Evolutionary conservation across 2,888 invertebrate species (phyloP).

Genomic region (Caradrina kadenii): DNA sequence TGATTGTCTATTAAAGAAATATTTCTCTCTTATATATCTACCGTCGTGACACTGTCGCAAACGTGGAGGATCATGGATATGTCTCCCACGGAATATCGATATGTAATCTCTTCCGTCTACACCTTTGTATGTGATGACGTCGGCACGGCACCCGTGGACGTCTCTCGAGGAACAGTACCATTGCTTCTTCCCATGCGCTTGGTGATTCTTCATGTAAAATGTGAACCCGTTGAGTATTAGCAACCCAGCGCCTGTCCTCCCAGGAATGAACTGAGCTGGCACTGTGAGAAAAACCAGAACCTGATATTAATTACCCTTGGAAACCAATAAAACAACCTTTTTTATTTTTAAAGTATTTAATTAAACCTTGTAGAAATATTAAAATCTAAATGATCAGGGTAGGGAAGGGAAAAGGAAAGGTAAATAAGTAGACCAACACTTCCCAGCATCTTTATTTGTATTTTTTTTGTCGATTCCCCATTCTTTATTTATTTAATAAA

Average conservation of each 20-base stretch:
- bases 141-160: slow-evolving; percentile 85
- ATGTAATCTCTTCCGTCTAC: slow-evolving; percentile 85
- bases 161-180: slow-evolving; percentile 89
- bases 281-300: slow-evolving; percentile 81
- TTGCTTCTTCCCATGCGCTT: slow-evolving; percentile 87
- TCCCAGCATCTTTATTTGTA: slow-evolving; percentile 71
- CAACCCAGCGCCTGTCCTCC: slow-evolving; percentile 85
- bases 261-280: slow-evolving; percentile 87
- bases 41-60: slow-evolving; percentile 86
- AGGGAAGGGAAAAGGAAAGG: slow-evolving; percentile 68
- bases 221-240: slow-evolving; percentile 86
- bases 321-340: slow-evolving; percentile 64
- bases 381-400: slow-evolving; percentile 28
- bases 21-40: slow-evolving; percentile 86
- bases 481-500: slow-evolving; percentile 54
- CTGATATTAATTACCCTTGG: slow-evolving; percentile 57
- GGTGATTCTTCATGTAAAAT: slow-evolving; percentile 88
- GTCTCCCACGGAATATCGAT: slow-evolving; percentile 85
- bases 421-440: slow-evolving; percentile 77
- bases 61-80: slow-evolving; percentile 85
- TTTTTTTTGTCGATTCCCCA: slow-evolving; percentile 2
- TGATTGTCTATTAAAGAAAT: slow-evolving; percentile 71
- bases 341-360: slow-evolving; percentile 38
- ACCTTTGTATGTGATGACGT: slow-evolving; percentile 87
- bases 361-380: slow-evolving; percentile 30